Evolutionary conservation across 2,113 vertebrate species (phyloP).

Genomic region (Eudyptes chrysolophus): DNA sequence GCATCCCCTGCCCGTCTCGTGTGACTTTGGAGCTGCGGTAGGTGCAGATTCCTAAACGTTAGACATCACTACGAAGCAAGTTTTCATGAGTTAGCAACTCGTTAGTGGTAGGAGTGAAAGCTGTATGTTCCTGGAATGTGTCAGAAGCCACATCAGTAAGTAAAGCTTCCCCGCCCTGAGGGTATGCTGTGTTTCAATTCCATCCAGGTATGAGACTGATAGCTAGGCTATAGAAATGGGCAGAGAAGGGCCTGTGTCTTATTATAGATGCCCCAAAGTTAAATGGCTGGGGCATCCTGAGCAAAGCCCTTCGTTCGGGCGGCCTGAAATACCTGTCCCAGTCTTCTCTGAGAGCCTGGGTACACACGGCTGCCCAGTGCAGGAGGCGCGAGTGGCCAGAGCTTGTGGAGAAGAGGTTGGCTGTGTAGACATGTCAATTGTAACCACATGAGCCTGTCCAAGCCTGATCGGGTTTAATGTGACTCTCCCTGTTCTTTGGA

Average conservation of each 20-base stretch:
- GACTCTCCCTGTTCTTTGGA: background rate
- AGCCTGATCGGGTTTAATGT: rapidly evolving
- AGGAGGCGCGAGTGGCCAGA: background rate
- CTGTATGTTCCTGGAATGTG: rapidly evolving
- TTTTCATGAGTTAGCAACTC: background rate
- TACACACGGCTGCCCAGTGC: background rate
- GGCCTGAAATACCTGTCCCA: background rate
- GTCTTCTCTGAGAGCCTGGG: too few species aligned
- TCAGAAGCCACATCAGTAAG: background rate
- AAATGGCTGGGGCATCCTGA: background rate
- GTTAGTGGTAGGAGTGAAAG: background rate
- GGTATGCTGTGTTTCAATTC: background rate
- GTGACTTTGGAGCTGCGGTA: background rate
- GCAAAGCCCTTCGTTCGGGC: background rate
- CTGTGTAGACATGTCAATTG: background rate
- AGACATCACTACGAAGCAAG: rapidly evolving
- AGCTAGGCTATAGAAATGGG: background rate
- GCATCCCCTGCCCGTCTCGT: background rate
- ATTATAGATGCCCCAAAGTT: rapidly evolving
- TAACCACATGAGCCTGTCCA: background rate
- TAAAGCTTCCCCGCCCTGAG: background rate
- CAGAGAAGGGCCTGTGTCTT: background rate
- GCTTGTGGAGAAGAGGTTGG: background rate
- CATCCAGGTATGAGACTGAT: background rate
- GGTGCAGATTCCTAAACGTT: background rate